Evolutionary conservation across 1,140 invertebrate species (phyloP).

Genomic region (Medauroidea extradentata): DNA sequence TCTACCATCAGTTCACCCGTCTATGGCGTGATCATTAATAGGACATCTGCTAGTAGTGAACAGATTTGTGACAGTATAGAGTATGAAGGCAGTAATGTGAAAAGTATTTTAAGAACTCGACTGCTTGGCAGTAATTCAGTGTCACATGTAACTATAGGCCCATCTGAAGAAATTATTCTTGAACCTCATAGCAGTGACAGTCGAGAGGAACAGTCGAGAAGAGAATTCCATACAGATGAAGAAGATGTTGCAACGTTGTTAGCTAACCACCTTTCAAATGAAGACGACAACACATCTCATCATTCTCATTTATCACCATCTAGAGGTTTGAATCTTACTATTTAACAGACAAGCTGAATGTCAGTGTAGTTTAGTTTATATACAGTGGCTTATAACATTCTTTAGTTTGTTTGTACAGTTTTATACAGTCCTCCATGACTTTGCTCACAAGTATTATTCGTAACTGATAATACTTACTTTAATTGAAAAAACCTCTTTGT

Average conservation of each 20-base stretch:
- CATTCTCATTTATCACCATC: neutral
- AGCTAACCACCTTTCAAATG: conserved; percentile 18
- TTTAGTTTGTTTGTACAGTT: no score
- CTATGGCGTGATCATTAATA: neutral
- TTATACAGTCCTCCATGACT: no score
- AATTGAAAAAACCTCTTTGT: no score
- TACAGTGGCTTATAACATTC: no score
- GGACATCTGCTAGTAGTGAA: neutral
- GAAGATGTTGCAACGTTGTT: conserved; percentile 20
- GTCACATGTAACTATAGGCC: neutral
- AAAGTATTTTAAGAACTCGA: no score
- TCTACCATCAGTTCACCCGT: neutral
- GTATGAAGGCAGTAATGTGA: no score
- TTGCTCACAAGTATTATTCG: no score
- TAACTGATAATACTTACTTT: no score
- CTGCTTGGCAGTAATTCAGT: no score
- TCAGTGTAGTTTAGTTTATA: no score
- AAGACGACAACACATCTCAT: conserved; percentile 1
- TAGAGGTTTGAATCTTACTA: neutral
- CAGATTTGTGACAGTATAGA: neutral
- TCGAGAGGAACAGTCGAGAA: conserved; percentile 4
- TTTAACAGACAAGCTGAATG: neutral
- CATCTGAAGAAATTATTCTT: neutral
- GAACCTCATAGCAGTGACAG: neutral
- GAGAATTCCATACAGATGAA: conserved; percentile 19